Conservation (phyloP, 2,113 vertebrate species). For the Excalfactoria chinensis region DNA sequence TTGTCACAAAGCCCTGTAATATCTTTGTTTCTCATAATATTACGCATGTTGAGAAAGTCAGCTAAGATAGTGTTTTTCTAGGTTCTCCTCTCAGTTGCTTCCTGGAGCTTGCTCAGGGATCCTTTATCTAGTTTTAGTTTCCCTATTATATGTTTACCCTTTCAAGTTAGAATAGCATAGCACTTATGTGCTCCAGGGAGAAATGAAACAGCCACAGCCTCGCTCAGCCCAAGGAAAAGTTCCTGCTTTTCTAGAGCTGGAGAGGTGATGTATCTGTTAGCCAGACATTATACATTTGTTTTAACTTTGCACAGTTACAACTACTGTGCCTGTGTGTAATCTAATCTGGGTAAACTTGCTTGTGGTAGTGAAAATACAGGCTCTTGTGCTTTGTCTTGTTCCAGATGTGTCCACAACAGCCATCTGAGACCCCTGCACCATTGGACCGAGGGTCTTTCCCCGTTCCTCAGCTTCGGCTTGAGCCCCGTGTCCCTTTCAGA, state of each 20-base stretch:
- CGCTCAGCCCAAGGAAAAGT: background rate
- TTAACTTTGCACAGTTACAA: background rate
- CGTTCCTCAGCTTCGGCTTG: slow-evolving; percentile 88
- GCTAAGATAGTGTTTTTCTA: background rate
- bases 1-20: no score
- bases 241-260: background rate
- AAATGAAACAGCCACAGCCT: background rate
- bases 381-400: background rate
- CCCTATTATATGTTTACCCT: background rate
- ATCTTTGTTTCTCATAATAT: background rate
- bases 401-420: slow-evolving; percentile 97
- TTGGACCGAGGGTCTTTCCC: slow-evolving; percentile 82
- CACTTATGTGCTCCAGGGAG: background rate
- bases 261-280: background rate
- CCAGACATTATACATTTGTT: background rate
- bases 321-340: accelerated
- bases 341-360: background rate
- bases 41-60: background rate
- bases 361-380: background rate
- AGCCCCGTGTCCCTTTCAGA: slow-evolving; percentile 89
- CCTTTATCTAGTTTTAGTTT: background rate
- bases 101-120: background rate
- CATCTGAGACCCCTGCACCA: slow-evolving; percentile 82
- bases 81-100: background rate
- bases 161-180: background rate